A percentile compares a stretch with the other conserved stretches of the same genome.
Conservation (phyloP, 2,113 vertebrate genomes). For the Pseudonaja textilis region DNA sequence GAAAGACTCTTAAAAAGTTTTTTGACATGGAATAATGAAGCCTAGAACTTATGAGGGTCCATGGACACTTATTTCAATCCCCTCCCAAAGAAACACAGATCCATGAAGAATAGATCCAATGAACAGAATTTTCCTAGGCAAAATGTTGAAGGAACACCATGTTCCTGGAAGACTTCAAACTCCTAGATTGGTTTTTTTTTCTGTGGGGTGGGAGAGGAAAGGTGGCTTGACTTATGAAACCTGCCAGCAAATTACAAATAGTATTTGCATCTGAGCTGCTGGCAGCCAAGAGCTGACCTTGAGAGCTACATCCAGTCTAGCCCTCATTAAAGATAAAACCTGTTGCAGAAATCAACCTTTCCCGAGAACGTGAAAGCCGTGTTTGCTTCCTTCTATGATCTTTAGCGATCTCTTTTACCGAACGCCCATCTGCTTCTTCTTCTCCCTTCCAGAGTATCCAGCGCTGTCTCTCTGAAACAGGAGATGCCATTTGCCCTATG, state of each 20-base stretch:
- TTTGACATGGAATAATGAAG: neutral
- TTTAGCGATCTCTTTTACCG: slow-evolving; percentile 10
- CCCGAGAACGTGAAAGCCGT: neutral
- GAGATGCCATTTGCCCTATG: neutral
- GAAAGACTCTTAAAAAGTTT: neutral
- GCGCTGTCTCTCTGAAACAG: neutral
- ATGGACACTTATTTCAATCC: neutral
- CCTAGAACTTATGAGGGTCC: neutral
- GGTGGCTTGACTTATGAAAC: neutral
- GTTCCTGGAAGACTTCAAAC: neutral
- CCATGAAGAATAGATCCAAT: neutral
- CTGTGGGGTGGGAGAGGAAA: no score
- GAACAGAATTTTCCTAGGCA: neutral
- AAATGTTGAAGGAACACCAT: neutral
- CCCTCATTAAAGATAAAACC: neutral
- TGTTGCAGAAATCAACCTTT: slow-evolving; percentile 1
- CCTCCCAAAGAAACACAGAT: neutral
- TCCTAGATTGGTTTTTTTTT: neutral
- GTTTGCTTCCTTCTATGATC: neutral
- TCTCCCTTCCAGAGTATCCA: neutral
- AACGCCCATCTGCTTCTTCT: slow-evolving; percentile 8
- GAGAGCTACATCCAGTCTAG: slow-evolving; percentile 10
- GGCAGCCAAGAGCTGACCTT: neutral
- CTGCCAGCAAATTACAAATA: neutral
- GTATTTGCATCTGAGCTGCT: neutral